These are phyloP conservation scores for Psilopsiagon aurifrons DNA, from an alignment of 2,113 vertebrate species.

Conservation along the genomic window DNA sequence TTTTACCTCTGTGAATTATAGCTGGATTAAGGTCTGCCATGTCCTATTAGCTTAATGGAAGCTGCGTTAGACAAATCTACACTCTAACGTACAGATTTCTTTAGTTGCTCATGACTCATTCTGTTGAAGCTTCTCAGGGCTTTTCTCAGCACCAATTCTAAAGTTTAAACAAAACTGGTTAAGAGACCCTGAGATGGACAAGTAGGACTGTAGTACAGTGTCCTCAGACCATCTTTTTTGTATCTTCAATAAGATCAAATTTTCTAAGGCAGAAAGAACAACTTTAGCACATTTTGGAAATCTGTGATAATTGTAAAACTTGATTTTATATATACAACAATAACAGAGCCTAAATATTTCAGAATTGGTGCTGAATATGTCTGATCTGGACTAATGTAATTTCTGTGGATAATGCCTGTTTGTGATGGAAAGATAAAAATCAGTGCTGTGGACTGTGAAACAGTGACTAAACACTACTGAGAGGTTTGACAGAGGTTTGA, in stretches of 20 bases:
- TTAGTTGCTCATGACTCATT: neutral
- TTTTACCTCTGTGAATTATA: slow-evolving; percentile 1
- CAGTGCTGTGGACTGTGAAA: neutral
- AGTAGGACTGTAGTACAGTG: neutral
- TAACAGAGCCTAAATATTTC: neutral
- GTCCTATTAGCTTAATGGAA: slow-evolving; percentile 26
- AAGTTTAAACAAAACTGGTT: neutral
- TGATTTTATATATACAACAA: neutral
- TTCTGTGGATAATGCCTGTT: neutral
- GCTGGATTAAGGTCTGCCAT: slow-evolving; percentile 28
- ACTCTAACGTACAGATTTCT: neutral
- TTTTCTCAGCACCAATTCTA: neutral
- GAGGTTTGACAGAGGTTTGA: neutral
- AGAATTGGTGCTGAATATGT: neutral
- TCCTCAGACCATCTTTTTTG: neutral
- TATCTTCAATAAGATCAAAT: neutral
- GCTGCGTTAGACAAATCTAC: neutral
- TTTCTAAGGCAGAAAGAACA: neutral
- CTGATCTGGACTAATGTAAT: neutral
- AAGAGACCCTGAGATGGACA: neutral
- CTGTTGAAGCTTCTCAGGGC: neutral
- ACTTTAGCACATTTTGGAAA: neutral
- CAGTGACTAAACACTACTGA: neutral
- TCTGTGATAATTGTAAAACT: neutral
- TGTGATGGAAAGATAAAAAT: neutral